Conservation (phyloP, 2,113 vertebrate genomes). For the Nannospalax galili region DNA sequence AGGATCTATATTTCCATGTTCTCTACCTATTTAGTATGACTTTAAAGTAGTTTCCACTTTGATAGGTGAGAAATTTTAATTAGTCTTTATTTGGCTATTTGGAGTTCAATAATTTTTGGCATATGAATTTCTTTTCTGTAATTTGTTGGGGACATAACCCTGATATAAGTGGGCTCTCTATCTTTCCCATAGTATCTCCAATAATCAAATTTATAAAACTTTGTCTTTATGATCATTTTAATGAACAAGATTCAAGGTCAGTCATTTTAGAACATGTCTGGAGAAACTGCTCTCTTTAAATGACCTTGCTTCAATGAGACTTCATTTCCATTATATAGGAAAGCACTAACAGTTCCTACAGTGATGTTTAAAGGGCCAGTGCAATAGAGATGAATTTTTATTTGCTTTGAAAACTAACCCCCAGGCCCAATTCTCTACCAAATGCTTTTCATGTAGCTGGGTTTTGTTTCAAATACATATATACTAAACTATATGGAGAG, state of each 20-base stretch:
- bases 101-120: not conserved
- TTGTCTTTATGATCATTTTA: not conserved
- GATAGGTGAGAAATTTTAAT: conserved; percentile 4
- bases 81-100: conserved; percentile 11
- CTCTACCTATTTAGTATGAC: not conserved
- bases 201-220: conserved; percentile 21
- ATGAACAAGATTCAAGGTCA: not conserved
- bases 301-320: conserved; percentile 16
- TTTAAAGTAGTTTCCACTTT: not conserved
- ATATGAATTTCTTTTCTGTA: not conserved
- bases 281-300: not conserved
- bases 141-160: not conserved
- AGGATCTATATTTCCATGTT: not conserved
- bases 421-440: not conserved
- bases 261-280: not conserved
- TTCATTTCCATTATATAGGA: not conserved
- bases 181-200: not conserved
- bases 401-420: not conserved
- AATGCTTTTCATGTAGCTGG: not conserved
- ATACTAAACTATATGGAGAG: not conserved
- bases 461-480: conserved; percentile 7
- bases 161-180: not conserved
- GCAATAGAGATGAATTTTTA: conserved; percentile 7
- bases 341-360: not conserved
- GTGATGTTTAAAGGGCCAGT: not conserved